Base-by-base conservation (phyloP, 92 coral and sea anemone species). In the Meandrina meandrites region DNA sequence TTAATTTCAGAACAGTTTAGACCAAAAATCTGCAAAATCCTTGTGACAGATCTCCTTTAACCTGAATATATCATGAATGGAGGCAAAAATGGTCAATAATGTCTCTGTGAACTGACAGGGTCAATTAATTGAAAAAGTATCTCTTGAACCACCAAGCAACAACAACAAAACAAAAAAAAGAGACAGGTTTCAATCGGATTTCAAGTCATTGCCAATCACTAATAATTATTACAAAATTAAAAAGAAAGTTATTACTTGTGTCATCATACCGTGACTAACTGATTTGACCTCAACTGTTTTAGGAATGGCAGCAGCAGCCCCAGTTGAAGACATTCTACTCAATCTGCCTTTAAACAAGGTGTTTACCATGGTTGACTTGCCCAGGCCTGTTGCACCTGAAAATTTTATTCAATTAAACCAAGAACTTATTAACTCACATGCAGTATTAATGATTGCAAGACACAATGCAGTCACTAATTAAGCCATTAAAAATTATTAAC, bases 351-450 rank as follows among this genome's bases (percentile, higher is more conserved):
- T 97, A 86, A 97, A 97, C 80, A 97, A 70, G 22, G 99, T 97
- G 85, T 97, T 97, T 10, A 97, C 99, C 98, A 97, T 93, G 51
- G 99, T 97, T 73, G 99, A 97, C 85, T 97, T 97, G 66, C 99
- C 99, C 35, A 97, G 89, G 12, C 99, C 99, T 70, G 96, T 85
- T 24, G 98, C 98, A 86, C 99, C 99, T 97, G 67, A 56, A 75
- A 75, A 40, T 54, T 54, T 7, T 48, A 48, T 7, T 1, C 14
- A 48, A 30, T 34, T 17, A 73, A 30, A 40, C 21, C 78, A 9
- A 30, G 6, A 50, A 13, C 27, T 66, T 5, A 66, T n/a, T n/a
- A 66, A 66, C 27, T 1, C 28, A 24, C 0, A 24, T 21, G 36
- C 45, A 27, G 45, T 36, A 48, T 4, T 9, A 7, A 4, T 0